Base-by-base conservation (phyloP, 1,140 invertebrate species). In the Cherax quadricarinatus region DNA sequence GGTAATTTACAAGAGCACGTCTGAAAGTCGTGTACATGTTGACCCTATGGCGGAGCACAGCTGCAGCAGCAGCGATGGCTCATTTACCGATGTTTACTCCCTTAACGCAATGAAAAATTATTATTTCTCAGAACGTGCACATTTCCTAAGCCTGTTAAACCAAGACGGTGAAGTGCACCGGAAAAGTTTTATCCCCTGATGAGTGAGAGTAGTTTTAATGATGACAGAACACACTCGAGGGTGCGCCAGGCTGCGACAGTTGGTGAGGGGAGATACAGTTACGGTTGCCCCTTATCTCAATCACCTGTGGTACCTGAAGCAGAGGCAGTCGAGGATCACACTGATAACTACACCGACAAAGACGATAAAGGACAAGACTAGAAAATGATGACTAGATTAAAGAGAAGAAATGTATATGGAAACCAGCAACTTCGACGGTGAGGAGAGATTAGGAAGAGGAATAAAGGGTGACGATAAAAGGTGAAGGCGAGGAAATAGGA, bases 401-500 rank as follows among this genome's bases (percentile, higher is more conserved):
- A 41, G 30, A 41, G 30, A 41, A 41, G 30, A 41, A 41, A 41
- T 41, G 2, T 41, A 41, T 2, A 6, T 18, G n/a, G 41, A 21
- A 18, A 21, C 21, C 2, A 4, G 73, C 0, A 41, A 78, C 10
- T 24, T 41, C 30, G 21, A 21, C n/a, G 5, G 73, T 24, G 73
- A 78, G 57, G 73, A 21, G 73, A 21, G 73, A 78, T 10, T 9
- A 41, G 41, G 73, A 78, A 21, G 41, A 85, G 53, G 62, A 62
- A 30, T 51, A 85, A 21, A 48, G 41, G 41, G 83, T 62, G 53
- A 30, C 18, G 57, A 85, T 7, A 30, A 53, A 70, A 66, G 41
- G 83, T 66, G 83, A 49, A 66, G 66, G 83, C 62, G 83, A 49
- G 48, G 60, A 60, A 86, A 41, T 60, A 86, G 83, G 73, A 78